Evolutionary conservation across 2,888 invertebrate species (phyloP), one percentile per base, ranked within the genome.

Genomic region (Epistrophe eligans): DNA sequence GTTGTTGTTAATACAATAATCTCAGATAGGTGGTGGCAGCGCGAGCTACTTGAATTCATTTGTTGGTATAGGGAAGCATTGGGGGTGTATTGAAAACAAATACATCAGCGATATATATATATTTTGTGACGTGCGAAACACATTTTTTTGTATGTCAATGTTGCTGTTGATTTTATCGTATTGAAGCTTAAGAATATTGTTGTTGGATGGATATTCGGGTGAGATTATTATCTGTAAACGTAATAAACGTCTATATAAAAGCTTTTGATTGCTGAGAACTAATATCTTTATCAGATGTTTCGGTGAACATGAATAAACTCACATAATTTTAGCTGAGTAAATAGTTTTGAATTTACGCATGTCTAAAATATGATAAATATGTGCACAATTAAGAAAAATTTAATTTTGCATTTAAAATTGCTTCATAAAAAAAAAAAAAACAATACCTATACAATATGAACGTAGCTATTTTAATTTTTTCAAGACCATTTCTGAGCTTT

Each of bases 131-230:
- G 73, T 70, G 81, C 62, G 28, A 57, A 64, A 64, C n/a, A 48
- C 45, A 81, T 45, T 48, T 24, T 66, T 64, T 45, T 76, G n/a
- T 62, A 64, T 85, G 85, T 85, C 85, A 85, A 77, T 70, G 73
- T 13, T 81, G 60, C 72, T 66, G 66, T 45, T 52, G 50, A 60
- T 76, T 58, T 60, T 40, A 48, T 77, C 55, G n/a, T 55, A n/a
- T 32, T 55, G 28, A 32, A n/a, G 32, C 0, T 55, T 19, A 19
- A 50, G 11, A 55, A 71, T 45, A 62, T 48, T 67, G 67, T 48
- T 67, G 48, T 28, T 50, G 28, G 45, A 67, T 83, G 45, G n/a
- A 60, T 83, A 74, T 79, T 71, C 35, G 35, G 43, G 64, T 43
- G 35, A 50, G 79, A 76, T 76, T 13, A 15, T 57, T 40, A 60